phyloP scores from a whole-genome alignment of 2,888 invertebrate genomes.

The Spisula subtruncata region DNA sequence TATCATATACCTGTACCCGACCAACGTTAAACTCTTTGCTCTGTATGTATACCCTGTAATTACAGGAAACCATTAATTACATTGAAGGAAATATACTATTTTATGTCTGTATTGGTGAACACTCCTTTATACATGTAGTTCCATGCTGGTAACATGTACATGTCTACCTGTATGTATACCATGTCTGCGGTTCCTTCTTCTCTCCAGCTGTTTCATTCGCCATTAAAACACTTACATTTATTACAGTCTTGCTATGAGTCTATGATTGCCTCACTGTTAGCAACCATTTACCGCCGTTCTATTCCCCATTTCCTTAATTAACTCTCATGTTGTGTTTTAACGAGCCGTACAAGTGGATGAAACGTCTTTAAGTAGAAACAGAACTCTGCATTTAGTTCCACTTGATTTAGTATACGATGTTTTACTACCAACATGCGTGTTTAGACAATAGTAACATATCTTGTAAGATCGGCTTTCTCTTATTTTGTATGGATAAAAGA shows the following conservation, averaged over 20 bases:
- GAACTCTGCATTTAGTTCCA: conserved; percentile 2
- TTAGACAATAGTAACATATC: neutral
- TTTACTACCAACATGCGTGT: conserved; percentile 18
- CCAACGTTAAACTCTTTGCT: no score
- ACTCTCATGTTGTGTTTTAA: conserved; percentile 9
- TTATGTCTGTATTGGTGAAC: neutral
- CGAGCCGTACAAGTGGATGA: neutral
- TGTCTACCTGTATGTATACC: neutral
- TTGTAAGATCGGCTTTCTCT: neutral
- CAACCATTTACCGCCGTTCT: neutral
- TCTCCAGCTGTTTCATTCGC: neutral
- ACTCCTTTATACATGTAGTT: neutral
- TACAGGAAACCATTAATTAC: no score
- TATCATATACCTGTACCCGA: no score
- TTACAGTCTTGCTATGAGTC: neutral
- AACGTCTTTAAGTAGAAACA: neutral
- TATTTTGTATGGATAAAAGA: neutral
- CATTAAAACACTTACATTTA: neutral
- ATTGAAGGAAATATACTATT: neutral
- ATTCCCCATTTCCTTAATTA: conserved; percentile 30
- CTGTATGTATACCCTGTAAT: no score
- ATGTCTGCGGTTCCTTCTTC: neutral
- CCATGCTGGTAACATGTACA: neutral
- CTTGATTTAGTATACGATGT: neutral
- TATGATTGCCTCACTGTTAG: neutral